phyloP scores from a whole-genome alignment of 2,888 invertebrate genomes.

The Oligia latruncula region DNA sequence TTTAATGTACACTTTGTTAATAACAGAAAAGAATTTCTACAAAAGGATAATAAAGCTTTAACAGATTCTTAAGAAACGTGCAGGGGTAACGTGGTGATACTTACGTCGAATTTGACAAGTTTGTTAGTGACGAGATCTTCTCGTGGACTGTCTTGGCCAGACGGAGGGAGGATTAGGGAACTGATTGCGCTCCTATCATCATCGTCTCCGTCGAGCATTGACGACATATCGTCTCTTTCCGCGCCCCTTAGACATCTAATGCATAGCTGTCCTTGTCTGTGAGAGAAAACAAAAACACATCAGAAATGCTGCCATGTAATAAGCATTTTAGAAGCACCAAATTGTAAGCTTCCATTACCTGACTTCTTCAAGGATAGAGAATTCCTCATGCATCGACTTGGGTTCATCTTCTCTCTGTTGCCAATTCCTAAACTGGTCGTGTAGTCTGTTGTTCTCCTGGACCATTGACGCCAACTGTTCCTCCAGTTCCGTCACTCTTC shows the following conservation, averaged over 20 bases:
- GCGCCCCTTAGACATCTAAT: constrained; percentile 94
- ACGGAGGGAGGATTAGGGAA: constrained; percentile 85
- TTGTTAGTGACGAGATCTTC: constrained; percentile 86
- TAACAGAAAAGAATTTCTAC: constrained; percentile 69
- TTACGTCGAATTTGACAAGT: constrained; percentile 91
- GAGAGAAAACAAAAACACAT: constrained; percentile 30
- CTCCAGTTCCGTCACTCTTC: constrained; percentile 93
- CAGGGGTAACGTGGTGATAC: constrained; percentile 68
- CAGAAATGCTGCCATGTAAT: background rate
- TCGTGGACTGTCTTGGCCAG: constrained; percentile 84
- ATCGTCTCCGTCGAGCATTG: constrained; percentile 93
- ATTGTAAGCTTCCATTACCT: constrained; percentile 87
- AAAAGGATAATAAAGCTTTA: constrained; percentile 71
- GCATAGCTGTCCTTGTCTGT: constrained; percentile 95
- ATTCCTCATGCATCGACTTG: constrained; percentile 95
- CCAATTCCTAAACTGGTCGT: constrained; percentile 92
- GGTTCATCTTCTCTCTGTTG: constrained; percentile 93
- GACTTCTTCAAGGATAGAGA: constrained; percentile 95
- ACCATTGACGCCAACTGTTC: constrained; percentile 93
- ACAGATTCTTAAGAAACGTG: constrained; percentile 52
- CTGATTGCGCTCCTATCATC: constrained; percentile 92
- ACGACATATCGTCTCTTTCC: constrained; percentile 91
- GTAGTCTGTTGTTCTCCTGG: constrained; percentile 93
- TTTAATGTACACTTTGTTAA: constrained; percentile 70
- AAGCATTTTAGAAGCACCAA: background rate